phyloP scores from a whole-genome alignment of 2,113 vertebrate species.

The Neolamprologus ventralis region DNA sequence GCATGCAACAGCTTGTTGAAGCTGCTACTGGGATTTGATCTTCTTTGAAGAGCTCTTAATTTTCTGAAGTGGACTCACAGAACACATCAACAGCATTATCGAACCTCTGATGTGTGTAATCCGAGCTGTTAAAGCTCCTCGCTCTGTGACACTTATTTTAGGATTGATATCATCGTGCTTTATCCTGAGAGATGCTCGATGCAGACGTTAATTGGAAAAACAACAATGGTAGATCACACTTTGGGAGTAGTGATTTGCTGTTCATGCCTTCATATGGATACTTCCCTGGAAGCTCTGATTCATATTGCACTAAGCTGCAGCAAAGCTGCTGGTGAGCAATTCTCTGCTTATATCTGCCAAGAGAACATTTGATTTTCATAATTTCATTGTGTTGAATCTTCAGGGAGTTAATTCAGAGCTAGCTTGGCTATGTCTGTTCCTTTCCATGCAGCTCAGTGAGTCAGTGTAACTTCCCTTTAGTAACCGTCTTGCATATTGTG shows the following conservation, averaged over 20 bases:
- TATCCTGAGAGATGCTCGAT: background rate
- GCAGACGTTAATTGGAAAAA: conserved; percentile 8
- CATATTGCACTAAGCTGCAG: background rate
- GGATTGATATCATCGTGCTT: background rate
- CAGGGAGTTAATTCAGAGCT: background rate
- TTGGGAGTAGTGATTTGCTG: background rate
- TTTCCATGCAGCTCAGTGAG: background rate
- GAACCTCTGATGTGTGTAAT: background rate
- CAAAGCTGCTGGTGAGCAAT: background rate
- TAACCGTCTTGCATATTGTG: conserved; percentile 22
- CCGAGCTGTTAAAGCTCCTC: background rate
- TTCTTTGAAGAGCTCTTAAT: conserved; percentile 4
- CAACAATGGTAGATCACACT: background rate
- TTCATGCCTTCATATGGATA: background rate
- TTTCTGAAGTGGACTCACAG: background rate
- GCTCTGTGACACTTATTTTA: background rate
- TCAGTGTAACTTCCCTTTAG: conserved; percentile 3
- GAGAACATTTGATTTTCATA: conserved; percentile 2
- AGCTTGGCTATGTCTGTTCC: background rate
- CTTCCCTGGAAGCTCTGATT: background rate
- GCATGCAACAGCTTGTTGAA: background rate
- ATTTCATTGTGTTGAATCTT: background rate
- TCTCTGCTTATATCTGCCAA: background rate
- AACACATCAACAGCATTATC: background rate
- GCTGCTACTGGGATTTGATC: background rate